Evolutionary conservation across 92 coral and sea anemone genomes (phyloP).

Genomic region (Paragorgia papillata): DNA sequence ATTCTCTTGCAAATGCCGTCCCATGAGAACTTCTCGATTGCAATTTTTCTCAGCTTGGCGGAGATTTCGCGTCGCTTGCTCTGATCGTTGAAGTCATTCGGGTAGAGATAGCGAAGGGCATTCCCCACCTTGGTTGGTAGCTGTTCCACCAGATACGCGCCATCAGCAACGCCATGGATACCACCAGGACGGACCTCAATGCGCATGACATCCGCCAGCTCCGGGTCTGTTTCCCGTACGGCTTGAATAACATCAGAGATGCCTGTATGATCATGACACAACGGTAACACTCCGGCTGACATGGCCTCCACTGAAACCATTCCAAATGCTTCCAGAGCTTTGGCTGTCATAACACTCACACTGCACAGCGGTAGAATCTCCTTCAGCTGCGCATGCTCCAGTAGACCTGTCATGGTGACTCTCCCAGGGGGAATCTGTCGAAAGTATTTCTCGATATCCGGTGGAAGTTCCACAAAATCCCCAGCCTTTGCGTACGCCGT

Average conservation of each 20-base stretch:
- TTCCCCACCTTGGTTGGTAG: slow-evolving; percentile 66
- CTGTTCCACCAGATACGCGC: slow-evolving; percentile 70
- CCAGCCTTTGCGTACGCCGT: slow-evolving; percentile 82
- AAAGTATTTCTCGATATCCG: slow-evolving; percentile 55
- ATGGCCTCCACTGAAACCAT: slow-evolving; percentile 90
- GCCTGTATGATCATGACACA: slow-evolving; percentile 78
- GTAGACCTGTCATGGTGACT: slow-evolving; percentile 75
- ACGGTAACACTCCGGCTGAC: slow-evolving; percentile 84
- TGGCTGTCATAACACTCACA: slow-evolving; percentile 62
- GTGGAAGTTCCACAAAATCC: slow-evolving; percentile 76
- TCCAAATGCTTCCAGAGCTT: slow-evolving; percentile 84
- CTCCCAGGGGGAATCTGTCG: slow-evolving; percentile 69
- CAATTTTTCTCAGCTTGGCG: slow-evolving; percentile 67
- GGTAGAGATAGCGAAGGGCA: slow-evolving; percentile 68
- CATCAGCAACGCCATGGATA: slow-evolving; percentile 76
- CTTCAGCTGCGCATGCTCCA: slow-evolving; percentile 77
- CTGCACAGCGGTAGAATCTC: slow-evolving; percentile 81
- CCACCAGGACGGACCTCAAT: slow-evolving; percentile 79
- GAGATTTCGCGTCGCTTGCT: slow-evolving; percentile 66
- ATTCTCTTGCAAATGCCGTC: slow-evolving; percentile 71
- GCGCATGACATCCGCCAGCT: slow-evolving; percentile 70
- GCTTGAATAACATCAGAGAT: slow-evolving; percentile 71
- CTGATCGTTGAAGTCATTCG: slow-evolving; percentile 63
- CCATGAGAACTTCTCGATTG: slow-evolving; percentile 84
- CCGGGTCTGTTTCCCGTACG: slow-evolving; percentile 70